Base-by-base conservation (phyloP, 2,888 invertebrate species). In the Epirrhoe tristata region DNA sequence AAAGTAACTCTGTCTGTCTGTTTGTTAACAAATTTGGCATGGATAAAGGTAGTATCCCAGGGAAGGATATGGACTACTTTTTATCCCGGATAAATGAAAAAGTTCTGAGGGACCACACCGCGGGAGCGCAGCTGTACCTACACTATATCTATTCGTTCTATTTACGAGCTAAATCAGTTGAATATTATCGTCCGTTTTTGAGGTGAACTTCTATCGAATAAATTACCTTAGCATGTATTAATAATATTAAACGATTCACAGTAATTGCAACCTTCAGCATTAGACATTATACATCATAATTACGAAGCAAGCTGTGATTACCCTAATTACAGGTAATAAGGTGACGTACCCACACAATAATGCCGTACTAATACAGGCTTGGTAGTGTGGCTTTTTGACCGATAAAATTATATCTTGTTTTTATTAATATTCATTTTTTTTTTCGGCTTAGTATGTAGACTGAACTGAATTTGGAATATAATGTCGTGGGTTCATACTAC, bases 291-390 rank as follows among this genome's bases (percentile, higher is more conserved):
- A 72, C 68, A 69, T 70, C 68, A 72, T 64, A 63, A 72, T 72
- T 72, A 70, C 72, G 70, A 65, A 53, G 68, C 70, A 71, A 63
- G 64, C 69, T 65, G 65, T 74, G 69, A 74, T 74, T 71, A 74
- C 69, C 63, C 61, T 69, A 66, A 69, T 69, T 69, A 66, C 50
- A 36, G 58, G 71, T 74, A 74, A 74, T 74, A 71, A 69, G 66
- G 69, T 74, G 69, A 70, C 69, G 73, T 71, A 51, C 14, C 6
- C 48, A 48, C 48, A 48, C 48, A 48, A 48, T 48, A 48, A 16
- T 48, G 16, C 48, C 16, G 48, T 48, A 48, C 14, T 39, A 8
- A 39, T 43, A 43, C 39, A 43, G 12, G 39, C 39, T 43, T 43
- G 39, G 12, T 43, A 12, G 39, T 43, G 39, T 43, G 39, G 24